Evolutionary conservation across 2,888 invertebrate species (phyloP).

Genomic region (Syrista parreyssii): DNA sequence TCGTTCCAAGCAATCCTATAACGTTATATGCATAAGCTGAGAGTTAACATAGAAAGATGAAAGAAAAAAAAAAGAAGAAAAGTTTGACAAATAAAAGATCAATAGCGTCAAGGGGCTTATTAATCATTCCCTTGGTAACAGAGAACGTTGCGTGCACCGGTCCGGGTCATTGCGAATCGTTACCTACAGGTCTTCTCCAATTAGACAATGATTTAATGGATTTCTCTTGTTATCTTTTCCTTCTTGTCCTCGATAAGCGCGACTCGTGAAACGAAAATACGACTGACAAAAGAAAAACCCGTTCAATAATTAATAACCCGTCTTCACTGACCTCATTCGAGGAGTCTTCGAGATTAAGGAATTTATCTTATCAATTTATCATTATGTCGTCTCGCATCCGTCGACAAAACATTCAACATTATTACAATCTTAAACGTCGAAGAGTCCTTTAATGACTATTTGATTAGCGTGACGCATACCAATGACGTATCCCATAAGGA

Average conservation of each 20-base stretch:
- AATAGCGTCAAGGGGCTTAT: too few species aligned
- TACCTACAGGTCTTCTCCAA: not conserved
- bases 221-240: not conserved
- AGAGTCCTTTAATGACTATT: not conserved
- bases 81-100: too few species aligned
- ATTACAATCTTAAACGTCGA: not conserved
- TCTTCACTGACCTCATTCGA: not conserved
- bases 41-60: too few species aligned
- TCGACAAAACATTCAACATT: not conserved
- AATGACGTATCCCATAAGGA: not conserved
- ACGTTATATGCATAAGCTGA: too few species aligned
- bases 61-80: too few species aligned
- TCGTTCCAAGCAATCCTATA: not conserved
- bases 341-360: not conserved
- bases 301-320: not conserved
- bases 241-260: not conserved
- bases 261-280: not conserved
- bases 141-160: too few species aligned
- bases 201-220: not conserved
- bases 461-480: not conserved
- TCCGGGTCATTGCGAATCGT: not conserved
- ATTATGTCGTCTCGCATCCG: not conserved
- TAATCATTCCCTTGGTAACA: too few species aligned
- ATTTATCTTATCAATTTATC: not conserved
- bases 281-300: not conserved